Base-by-base conservation (phyloP, 2,113 vertebrate species). In the Anthoscopus minutus region DNA sequence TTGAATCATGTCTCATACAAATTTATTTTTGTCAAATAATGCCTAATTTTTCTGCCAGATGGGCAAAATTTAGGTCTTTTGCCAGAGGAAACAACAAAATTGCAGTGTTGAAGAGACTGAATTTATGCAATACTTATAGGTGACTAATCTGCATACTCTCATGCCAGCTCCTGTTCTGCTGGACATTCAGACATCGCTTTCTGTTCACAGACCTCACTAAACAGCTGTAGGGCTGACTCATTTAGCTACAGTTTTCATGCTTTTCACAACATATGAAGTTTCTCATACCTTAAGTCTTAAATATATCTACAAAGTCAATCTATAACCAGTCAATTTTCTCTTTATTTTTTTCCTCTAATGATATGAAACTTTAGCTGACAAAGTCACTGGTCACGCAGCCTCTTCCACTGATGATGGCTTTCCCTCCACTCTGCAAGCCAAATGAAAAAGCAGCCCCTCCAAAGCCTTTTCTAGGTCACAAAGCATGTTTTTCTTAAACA, bases 11-110 rank as follows among this genome's bases (percentile, higher is more conserved):
- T 73, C 74, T 96, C 71, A 61, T 72, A 37, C 44, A 78, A 79
- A 79, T 72, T 90, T 94, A 47, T 60, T 84, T 95, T 88, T 91
- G n/a, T 54, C 56, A 81, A 91, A 77, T 65, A 92, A 50, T 42
- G 8, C 81, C n/a, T 53, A 80, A 89, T 78, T 85, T 96, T 82
- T 93, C 76, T 96, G 57, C 21, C 64, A 65, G 33, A 70, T 48
- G 20, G 69, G 45, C 50, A 94, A 58, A 35, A 91, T 40, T 56
- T 86, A 88, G 40, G 64, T 89, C 44, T 42, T 85, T 88, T 69
- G 66, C 42, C 64, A 50, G 27, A 62, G 27, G 48, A 69, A 66
- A 64, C 9, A 17, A 10, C 61, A 65, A 57, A 77, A 83, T 58
- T 87, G 4, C 27, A 17, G 10, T 73, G n/a, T 22, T 54, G 12